Evolutionary conservation across 2,797 vertebrate species (phyloP).

Genomic region (Cygnus olor): DNA sequence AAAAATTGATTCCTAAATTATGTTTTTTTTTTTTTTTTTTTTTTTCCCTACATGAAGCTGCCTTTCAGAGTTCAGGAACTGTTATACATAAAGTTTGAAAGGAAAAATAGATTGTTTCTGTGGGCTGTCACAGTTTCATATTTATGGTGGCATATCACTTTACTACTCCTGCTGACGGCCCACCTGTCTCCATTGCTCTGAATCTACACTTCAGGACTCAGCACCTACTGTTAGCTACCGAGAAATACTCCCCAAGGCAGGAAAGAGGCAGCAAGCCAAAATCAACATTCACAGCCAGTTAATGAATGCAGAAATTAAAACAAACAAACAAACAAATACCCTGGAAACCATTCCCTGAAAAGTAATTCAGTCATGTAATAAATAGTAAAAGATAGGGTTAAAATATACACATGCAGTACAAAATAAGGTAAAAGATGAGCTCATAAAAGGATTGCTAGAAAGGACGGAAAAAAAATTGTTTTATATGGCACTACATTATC

Average conservation of each 20-base stretch:
- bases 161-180: background rate
- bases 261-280: constrained; percentile 36
- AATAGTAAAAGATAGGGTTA: background rate
- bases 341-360: background rate
- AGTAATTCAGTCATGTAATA: background rate
- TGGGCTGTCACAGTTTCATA: background rate
- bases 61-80: background rate
- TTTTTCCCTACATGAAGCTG: background rate
- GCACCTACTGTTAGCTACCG: constrained; percentile 20
- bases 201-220: background rate
- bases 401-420: background rate
- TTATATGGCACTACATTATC: background rate
- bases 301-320: constrained; percentile 43
- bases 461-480: background rate
- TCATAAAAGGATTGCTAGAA: background rate
- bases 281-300: background rate
- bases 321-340: background rate
- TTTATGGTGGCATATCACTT: constrained; percentile 10
- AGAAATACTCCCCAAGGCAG: constrained; percentile 33
- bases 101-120: constrained; percentile 14
- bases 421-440: background rate
- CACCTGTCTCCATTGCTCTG: constrained; percentile 18
- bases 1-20: background rate
- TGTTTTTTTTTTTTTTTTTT: accelerated
- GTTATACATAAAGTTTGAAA: background rate